These are phyloP conservation scores for Larimichthys crocea DNA, from an alignment of 2,113 vertebrate genomes.

Conservation along the genomic window DNA sequence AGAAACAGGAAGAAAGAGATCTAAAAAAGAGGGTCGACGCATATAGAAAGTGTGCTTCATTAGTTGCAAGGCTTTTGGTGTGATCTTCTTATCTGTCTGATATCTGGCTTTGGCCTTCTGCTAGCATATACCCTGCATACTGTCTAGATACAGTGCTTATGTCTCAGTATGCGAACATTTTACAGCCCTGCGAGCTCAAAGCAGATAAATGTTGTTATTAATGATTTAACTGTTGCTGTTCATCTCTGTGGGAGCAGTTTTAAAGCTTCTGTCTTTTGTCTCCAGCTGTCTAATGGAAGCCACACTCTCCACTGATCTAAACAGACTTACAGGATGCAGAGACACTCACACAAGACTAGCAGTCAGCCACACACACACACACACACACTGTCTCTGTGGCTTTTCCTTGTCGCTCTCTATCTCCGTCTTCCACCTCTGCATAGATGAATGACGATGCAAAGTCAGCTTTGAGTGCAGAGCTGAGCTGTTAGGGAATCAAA, in stretches of 20 bases:
- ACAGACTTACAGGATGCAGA: constrained; percentile 45
- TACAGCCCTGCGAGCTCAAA: background rate
- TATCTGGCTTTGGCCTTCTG: background rate
- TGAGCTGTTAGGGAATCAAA: constrained; percentile 27
- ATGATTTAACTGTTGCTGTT: constrained; percentile 19
- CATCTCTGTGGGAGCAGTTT: constrained; percentile 20
- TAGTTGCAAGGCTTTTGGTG: background rate
- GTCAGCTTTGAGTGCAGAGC: constrained; percentile 40
- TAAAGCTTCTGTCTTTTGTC: constrained; percentile 29
- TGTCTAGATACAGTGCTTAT: background rate
- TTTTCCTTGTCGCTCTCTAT: constrained; percentile 27
- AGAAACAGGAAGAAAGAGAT: background rate
- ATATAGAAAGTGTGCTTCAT: background rate
- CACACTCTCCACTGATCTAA: constrained; percentile 38
- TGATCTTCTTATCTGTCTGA: constrained; percentile 6
- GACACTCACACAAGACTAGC: constrained; percentile 33
- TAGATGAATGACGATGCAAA: constrained; percentile 64
- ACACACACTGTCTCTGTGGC: constrained; percentile 3
- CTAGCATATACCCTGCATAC: background rate
- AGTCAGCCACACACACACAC: constrained; percentile 16
- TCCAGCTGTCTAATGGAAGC: constrained; percentile 39
- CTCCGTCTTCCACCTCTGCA: constrained; percentile 39
- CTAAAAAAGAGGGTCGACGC: too few relatives aligned
- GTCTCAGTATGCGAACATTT: constrained; percentile 1
- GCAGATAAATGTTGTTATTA: constrained; percentile 12